A percentile compares a stretch with the other conserved stretches of the same genome.
Conservation (phyloP, 1,140 invertebrate genomes). For the Monomorium pharaonis region DNA sequence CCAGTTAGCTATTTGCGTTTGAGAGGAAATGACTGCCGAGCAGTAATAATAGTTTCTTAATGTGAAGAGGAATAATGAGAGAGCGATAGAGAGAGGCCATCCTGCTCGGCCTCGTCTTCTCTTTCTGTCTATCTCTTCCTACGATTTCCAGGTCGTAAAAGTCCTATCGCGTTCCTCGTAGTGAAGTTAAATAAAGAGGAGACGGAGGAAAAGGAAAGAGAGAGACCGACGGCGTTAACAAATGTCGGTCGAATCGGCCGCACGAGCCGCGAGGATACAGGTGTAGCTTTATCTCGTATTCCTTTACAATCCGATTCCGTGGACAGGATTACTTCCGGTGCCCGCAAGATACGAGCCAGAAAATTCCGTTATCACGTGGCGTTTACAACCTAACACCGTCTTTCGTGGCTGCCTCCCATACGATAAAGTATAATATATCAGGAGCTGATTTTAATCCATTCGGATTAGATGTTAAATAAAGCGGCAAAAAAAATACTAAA, state of each 20-base stretch:
- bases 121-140: slow-evolving; percentile 5
- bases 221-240: slow-evolving; percentile 27
- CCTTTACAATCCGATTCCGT: slow-evolving; percentile 65
- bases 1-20: background rate
- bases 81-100: slow-evolving; percentile 66
- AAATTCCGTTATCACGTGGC: background rate
- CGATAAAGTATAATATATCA: background rate
- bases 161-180: slow-evolving; percentile 61
- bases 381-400: background rate
- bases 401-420: background rate
- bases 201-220: slow-evolving; percentile 28
- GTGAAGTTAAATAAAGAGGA: slow-evolving; percentile 31
- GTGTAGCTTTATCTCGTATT: slow-evolving; percentile 74
- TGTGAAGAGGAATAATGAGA: slow-evolving; percentile 29
- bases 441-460: background rate
- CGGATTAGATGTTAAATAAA: background rate
- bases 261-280: slow-evolving; percentile 74
- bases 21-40: slow-evolving; percentile 2
- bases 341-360: background rate
- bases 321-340: slow-evolving; percentile 54
- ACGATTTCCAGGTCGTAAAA: slow-evolving; percentile 71
- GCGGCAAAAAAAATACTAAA: background rate
- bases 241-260: slow-evolving; percentile 66
- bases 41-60: slow-evolving; percentile 67
- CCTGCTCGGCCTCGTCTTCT: background rate